These are phyloP conservation scores for Clarias laeviceps DNA, from an alignment of 2,797 vertebrate genomes.

Conservation along the genomic window DNA sequence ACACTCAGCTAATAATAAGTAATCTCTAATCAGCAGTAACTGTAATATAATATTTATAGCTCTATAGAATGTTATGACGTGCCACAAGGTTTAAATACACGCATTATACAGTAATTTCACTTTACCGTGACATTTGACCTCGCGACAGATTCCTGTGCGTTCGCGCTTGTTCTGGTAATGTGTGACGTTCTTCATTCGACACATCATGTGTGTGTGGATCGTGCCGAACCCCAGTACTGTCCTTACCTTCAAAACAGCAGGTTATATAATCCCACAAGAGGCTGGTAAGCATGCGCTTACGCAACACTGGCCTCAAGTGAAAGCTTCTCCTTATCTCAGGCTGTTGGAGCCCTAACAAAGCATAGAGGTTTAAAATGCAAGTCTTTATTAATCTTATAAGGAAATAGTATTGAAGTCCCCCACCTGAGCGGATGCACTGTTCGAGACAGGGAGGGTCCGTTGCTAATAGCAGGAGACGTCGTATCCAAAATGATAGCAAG, in stretches of 20 bases:
- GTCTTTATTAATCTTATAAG: background rate
- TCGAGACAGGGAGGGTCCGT: background rate
- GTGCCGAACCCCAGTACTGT: background rate
- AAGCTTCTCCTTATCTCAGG: background rate
- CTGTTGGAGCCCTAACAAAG: background rate
- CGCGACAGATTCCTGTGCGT: background rate
- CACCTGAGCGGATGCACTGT: background rate
- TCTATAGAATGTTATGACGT: background rate
- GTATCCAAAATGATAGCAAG: background rate
- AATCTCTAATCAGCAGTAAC: background rate
- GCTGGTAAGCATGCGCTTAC: background rate
- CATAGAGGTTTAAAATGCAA: background rate
- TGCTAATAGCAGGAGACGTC: background rate
- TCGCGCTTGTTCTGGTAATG: background rate
- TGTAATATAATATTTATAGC: background rate
- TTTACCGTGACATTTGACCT: background rate
- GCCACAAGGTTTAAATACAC: background rate
- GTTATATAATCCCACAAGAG: constrained; percentile 27
- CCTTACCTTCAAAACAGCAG: constrained; percentile 4
- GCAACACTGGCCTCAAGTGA: constrained; percentile 22
- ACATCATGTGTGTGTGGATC: background rate
- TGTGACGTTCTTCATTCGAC: background rate
- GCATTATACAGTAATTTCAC: background rate
- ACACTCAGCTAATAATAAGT: background rate
- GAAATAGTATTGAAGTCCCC: too few species aligned